Evolutionary conservation across 2,888 invertebrate species (phyloP).

Genomic region (Caenorhabditis drosophilae): DNA sequence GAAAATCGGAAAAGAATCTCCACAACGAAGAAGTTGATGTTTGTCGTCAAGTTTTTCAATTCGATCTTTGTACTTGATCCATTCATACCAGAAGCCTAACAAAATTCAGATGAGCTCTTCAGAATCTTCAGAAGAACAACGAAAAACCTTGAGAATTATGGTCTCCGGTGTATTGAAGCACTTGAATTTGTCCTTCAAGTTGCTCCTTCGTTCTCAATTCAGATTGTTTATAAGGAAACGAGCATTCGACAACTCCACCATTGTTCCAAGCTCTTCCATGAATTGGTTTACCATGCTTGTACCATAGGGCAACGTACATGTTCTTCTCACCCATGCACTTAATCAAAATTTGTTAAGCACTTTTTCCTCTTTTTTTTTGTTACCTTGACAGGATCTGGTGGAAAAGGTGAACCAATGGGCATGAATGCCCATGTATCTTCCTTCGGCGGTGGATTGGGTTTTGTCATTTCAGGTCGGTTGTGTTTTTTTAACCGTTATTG

Average conservation of each 20-base stretch:
- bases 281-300: conserved; percentile 60
- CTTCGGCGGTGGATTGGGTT: conserved; percentile 33
- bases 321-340: conserved; percentile 46
- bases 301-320: conserved; percentile 56
- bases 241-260: conserved; percentile 60
- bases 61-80: conserved; percentile 64
- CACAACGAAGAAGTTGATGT: conserved; percentile 58
- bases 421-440: conserved; percentile 47
- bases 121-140: background rate
- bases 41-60: conserved; percentile 49
- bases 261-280: conserved; percentile 61
- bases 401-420: conserved; percentile 50
- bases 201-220: conserved; percentile 56
- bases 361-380: too few species aligned
- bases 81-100: conserved; percentile 60
- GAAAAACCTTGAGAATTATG: conserved; percentile 41
- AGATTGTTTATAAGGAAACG: conserved; percentile 56
- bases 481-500: too few species aligned
- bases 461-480: too few species aligned
- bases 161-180: conserved; percentile 64
- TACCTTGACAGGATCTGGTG: conserved; percentile 43
- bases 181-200: conserved; percentile 63
- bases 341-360: conserved; percentile 4
- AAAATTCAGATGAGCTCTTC: background rate
- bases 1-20: conserved; percentile 64